These are phyloP conservation scores for Pipistrellus nathusii DNA, from an alignment of 2,797 vertebrate genomes.

Conservation along the genomic window DNA sequence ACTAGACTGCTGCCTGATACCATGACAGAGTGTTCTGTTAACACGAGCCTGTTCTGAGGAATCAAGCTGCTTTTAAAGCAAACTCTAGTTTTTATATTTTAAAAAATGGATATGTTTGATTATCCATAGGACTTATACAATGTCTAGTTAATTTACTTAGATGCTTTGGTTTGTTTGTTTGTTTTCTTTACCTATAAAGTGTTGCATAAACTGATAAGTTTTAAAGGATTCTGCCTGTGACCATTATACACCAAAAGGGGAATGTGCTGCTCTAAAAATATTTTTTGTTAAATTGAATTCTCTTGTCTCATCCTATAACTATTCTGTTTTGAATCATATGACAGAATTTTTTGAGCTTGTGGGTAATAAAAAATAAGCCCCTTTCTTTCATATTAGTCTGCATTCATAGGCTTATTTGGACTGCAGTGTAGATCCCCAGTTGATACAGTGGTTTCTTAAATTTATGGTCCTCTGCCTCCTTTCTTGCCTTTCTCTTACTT, in stretches of 20 bases:
- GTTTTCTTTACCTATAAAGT: not conserved
- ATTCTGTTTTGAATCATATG: not conserved
- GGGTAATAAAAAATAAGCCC: not conserved
- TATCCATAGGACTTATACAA: not conserved
- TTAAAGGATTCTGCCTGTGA: not conserved
- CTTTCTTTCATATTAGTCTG: not conserved
- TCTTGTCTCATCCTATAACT: not conserved
- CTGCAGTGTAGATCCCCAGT: not conserved
- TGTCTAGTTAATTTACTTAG: not conserved
- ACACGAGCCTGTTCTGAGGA: slow-evolving; percentile 28
- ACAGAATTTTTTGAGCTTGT: not conserved
- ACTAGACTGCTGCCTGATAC: not conserved
- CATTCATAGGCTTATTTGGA: not conserved
- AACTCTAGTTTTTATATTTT: not conserved
- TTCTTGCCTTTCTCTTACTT: not conserved
- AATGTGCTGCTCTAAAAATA: slow-evolving; percentile 18
- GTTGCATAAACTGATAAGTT: not conserved
- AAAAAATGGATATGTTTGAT: not conserved
- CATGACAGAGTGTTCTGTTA: not conserved
- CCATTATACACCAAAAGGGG: not conserved
- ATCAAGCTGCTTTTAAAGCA: slow-evolving; percentile 5
- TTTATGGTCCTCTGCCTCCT: not conserved
- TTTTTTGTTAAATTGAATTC: not conserved
- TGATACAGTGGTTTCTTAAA: not conserved
- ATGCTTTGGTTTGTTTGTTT: slow-evolving; percentile 11